These are phyloP conservation scores for Harmothoe impar DNA, from an alignment of 2,888 invertebrate species.

Conservation along the genomic window DNA sequence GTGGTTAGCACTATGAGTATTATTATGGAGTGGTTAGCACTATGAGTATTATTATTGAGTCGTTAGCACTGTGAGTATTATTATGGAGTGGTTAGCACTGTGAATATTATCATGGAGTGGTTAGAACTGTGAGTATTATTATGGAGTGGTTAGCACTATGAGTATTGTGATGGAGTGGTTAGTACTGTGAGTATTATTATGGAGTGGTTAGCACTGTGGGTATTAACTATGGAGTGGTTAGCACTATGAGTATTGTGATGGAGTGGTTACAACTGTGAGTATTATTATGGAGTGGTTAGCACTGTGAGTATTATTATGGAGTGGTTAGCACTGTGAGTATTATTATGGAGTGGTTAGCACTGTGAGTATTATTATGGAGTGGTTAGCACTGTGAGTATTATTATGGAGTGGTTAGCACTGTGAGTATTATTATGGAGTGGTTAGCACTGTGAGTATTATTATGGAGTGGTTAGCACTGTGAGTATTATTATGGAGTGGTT, in stretches of 20 bases:
- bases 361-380: constrained; percentile 78
- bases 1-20: constrained; percentile 78
- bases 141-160: too few relatives aligned
- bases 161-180: too few relatives aligned
- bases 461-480: constrained; percentile 78
- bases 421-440: constrained; percentile 75
- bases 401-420: constrained; percentile 75
- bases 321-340: constrained; percentile 78
- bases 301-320: constrained; percentile 76
- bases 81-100: constrained; percentile 75
- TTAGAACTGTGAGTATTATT: constrained; percentile 76
- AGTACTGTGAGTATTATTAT: constrained; percentile 76
- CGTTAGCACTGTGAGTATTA: constrained; percentile 76
- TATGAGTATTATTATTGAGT: constrained; percentile 78
- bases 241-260: too few relatives aligned
- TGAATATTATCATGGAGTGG: constrained; percentile 74
- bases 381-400: constrained; percentile 76
- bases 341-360: constrained; percentile 68
- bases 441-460: constrained; percentile 76
- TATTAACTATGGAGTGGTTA: too few relatives aligned
- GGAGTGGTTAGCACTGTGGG: constrained; percentile 80
- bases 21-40: constrained; percentile 68
- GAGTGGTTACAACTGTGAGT: too few relatives aligned
- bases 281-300: constrained; percentile 68
- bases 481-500: too few relatives aligned